Percentiles rank a stretch among this genome's conserved stretches.
These are phyloP conservation scores for Nezara viridula DNA, from an alignment of 2,888 invertebrate genomes.

Conservation along the genomic window DNA sequence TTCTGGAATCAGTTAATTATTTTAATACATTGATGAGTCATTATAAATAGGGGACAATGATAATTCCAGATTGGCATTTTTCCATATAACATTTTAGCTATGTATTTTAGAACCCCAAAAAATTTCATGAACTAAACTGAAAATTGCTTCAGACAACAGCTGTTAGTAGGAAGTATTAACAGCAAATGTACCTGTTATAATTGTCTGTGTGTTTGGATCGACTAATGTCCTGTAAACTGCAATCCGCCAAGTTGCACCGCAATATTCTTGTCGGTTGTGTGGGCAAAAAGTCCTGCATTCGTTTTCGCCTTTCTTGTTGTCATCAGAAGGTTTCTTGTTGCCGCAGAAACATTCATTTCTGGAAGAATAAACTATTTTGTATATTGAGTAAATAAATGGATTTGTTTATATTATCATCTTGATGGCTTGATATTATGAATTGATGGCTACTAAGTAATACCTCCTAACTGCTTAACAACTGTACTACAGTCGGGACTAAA, in stretches of 20 bases:
- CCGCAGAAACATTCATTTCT: background rate
- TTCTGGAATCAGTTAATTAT: too few relatives aligned
- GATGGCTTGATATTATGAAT: too few relatives aligned
- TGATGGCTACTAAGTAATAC: too few relatives aligned
- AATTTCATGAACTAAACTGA: background rate
- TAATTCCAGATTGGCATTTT: too few relatives aligned
- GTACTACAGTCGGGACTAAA: too few relatives aligned
- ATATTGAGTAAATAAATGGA: too few relatives aligned
- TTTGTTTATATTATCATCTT: too few relatives aligned
- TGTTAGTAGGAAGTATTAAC: background rate
- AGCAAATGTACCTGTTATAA: background rate
- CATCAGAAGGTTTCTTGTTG: slow-evolving; percentile 15
- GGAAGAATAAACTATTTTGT: background rate
- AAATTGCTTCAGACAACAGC: background rate
- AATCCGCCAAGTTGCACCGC: background rate
- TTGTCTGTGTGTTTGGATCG: background rate
- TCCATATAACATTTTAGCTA: too few relatives aligned
- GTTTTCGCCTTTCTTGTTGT: background rate
- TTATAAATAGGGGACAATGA: too few relatives aligned
- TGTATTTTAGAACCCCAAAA: too few relatives aligned
- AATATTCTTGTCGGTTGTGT: background rate
- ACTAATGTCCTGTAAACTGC: slow-evolving; percentile 20
- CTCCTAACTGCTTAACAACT: too few relatives aligned
- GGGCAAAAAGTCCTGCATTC: background rate
- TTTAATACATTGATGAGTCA: too few relatives aligned